Base-by-base conservation (phyloP, 2,888 invertebrate species). In the Eurois occulta region DNA sequence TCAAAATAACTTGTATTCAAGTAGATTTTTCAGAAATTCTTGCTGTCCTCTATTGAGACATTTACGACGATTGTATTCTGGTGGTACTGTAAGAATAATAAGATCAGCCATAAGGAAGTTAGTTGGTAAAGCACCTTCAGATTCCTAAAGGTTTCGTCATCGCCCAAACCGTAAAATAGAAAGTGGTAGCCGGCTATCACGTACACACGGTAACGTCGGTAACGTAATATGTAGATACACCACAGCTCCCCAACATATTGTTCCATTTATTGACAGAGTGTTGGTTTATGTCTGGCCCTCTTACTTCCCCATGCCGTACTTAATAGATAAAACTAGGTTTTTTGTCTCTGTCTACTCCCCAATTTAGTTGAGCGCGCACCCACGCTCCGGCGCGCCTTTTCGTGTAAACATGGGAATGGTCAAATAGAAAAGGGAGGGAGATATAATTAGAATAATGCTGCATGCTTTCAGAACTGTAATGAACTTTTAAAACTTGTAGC, bases 361-460 rank as follows among this genome's bases (percentile, higher is more conserved):
- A 96, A 96, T 95, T 95, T 95, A 95, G 95, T 94, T 91, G 90
- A 91, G 91, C 93, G 91, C 90, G 91, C 95, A 95, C 96, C 96
- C 96, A 96, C 95, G 95, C 94, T 93, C 92, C 88, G 94, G 91
- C 94, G 93, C 95, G 96, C 94, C 95, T 95, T 95, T 95, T 94
- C 92, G 93, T 93, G 95, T 96, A 96, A 96, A 96, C 95, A 96
- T 92, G 91, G 94, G 93, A 94, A 95, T 95, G 93, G 91, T 93
- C 93, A 96, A 96, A 96, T 96, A 96, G 94, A 94, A 94, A 94
- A 94, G 94, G 94, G 94, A 94, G 95, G 93, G 94, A 93, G 94
- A 92, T 96, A 96, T 96, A 96, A 96, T 96, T 96, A 96, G 96
- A 96, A 96, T 94, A 93, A 95, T 93, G 93, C 93, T 91, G 91